Evolutionary conservation across 2,888 invertebrate genomes (phyloP), one percentile per base, ranked within the genome.

Genomic region (Drosophila conformis): DNA sequence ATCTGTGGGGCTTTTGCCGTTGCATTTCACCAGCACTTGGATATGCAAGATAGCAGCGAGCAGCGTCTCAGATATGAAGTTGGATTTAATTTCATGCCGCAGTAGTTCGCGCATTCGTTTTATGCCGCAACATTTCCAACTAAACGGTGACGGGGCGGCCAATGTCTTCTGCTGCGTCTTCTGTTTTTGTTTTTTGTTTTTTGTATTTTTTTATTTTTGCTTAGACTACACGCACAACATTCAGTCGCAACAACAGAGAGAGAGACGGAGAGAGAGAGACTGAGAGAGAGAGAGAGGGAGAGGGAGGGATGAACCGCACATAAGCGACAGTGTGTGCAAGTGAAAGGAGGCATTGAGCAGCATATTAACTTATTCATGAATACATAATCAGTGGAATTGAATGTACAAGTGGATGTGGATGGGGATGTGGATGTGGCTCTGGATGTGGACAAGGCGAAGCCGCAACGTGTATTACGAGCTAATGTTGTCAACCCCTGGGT

Each of bases 71-170:
- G 82, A 83, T 82, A 79, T 76, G 74, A 82, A 76, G 86, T 90
- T 91, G 90, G 90, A 87, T 91, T 91, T 91, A 91, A 91, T 91
- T 91, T 91, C 91, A 91, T 91, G 91, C 89, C 84, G 87, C 87
- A 90, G 90, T 90, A 89, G 91, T 87, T 90, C 83, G 80, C 89
- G 90, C 87, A 83, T 87, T 81, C 82, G 83, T 80, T 87, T 89
- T 66, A 78, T 77, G 69, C 79, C 79, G 79, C 78, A 78, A 77
- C 80, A 76, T 82, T 90, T 86, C 84, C 78, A 89, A 68, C 82
- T 82, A 87, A 86, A 87, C 78, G 84, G 73, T 80, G 59, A 66
- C 57, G 59, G 63, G 60, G 52, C 69, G 66, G 64, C 53, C 67
- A 71, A 66, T 57, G 71, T 69, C 65, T 63, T 67, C 46, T 40